phyloP scores from a whole-genome alignment of 2,113 vertebrate genomes.

The Menura novaehollandiae region DNA sequence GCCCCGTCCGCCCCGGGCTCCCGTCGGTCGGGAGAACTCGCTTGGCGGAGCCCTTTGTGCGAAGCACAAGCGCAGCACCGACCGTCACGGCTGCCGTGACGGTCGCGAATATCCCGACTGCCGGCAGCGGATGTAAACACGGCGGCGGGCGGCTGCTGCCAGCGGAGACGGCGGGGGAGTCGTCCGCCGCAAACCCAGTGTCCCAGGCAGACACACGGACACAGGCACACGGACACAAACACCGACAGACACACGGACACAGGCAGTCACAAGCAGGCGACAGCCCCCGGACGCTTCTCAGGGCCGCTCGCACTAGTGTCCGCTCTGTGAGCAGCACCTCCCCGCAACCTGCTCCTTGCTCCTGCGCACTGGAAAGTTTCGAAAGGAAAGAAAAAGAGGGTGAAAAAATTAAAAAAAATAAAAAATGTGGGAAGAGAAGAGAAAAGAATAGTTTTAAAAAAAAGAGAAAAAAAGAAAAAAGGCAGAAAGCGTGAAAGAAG shows the following conservation, averaged over 20 bases:
- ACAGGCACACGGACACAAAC: neutral
- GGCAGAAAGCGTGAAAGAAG: rapidly evolving
- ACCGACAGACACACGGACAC: neutral
- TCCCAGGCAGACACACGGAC: neutral
- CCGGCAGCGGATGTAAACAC: neutral
- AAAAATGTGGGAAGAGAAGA: neutral
- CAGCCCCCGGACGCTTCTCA: neutral
- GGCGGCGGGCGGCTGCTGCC: neutral
- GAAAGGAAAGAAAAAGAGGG: neutral
- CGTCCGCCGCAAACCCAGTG: neutral
- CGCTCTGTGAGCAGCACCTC: neutral
- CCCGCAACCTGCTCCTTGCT: neutral
- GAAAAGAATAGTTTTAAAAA: no score
- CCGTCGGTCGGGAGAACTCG: neutral
- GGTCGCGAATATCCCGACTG: neutral
- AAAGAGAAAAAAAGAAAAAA: neutral
- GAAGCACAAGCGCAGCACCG: neutral
- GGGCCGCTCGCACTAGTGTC: neutral
- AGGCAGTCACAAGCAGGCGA: neutral
- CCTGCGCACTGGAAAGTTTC: neutral
- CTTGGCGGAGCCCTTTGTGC: neutral
- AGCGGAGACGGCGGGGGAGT: neutral
- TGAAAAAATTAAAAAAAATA: rapidly evolving
- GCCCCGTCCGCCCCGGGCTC: neutral
- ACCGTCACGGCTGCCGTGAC: neutral